These are phyloP conservation scores for Dorcus parallelipipedus DNA, from an alignment of 2,888 invertebrate genomes.

Conservation along the genomic window DNA sequence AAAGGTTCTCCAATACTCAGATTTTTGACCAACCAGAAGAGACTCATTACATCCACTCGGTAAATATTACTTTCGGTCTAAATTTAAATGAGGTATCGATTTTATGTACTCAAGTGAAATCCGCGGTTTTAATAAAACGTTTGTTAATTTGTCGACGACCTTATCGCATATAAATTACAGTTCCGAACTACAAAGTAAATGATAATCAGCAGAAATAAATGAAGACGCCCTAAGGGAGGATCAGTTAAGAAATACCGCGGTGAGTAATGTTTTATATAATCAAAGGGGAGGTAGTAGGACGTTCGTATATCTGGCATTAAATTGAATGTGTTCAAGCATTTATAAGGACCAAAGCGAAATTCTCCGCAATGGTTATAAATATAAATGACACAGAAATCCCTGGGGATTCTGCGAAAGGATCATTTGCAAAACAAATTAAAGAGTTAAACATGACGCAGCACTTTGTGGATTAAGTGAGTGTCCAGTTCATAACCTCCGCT, in stretches of 20 bases:
- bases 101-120: background rate
- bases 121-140: constrained; percentile 8
- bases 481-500: background rate
- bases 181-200: constrained; percentile 9
- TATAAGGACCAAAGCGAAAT: constrained; percentile 24
- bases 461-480: constrained; percentile 39
- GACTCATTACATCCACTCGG: no score
- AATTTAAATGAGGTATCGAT: background rate
- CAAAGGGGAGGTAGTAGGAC: constrained; percentile 21
- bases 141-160: constrained; percentile 17
- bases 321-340: constrained; percentile 30
- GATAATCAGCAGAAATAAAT: constrained; percentile 21
- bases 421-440: constrained; percentile 48
- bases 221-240: constrained; percentile 14
- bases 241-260: background rate
- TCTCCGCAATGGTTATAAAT: constrained; percentile 30
- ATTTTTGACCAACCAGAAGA: no score
- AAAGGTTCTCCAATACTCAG: no score
- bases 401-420: constrained; percentile 31
- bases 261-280: constrained; percentile 20
- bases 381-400: constrained; percentile 31
- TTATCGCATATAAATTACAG: constrained; percentile 16
- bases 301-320: constrained; percentile 27
- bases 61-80: background rate
- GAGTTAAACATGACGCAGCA: constrained; percentile 46